A percentile compares a stretch with the other conserved stretches of the same genome.
These are phyloP conservation scores for Mythimna lalbum DNA, from an alignment of 2,888 invertebrate species.

Conservation along the genomic window DNA sequence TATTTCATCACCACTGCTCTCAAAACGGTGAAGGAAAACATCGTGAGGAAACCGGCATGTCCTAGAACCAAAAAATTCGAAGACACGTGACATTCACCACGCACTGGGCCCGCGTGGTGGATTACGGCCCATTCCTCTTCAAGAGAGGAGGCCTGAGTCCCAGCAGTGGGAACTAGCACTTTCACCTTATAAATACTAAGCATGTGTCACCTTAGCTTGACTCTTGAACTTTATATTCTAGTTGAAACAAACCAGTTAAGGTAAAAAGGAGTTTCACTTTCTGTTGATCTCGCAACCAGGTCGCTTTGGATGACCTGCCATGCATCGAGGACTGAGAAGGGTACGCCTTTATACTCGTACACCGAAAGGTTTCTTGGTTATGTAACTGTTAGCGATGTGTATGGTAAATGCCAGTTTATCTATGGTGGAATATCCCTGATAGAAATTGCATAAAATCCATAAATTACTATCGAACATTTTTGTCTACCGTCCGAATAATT, in stretches of 20 bases:
- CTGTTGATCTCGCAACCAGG: slow-evolving; percentile 4
- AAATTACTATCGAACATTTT: background rate
- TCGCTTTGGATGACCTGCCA: slow-evolving; percentile 3
- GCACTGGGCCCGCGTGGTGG: too few relatives aligned
- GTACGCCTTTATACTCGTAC: background rate
- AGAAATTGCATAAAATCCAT: background rate
- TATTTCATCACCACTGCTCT: too few relatives aligned
- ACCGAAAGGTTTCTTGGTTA: background rate
- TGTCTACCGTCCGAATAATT: background rate
- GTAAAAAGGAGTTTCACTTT: slow-evolving; percentile 19
- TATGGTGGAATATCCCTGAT: background rate
- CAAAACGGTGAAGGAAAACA: too few relatives aligned
- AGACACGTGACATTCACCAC: too few relatives aligned
- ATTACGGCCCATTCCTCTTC: too few relatives aligned
- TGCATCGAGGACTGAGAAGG: background rate
- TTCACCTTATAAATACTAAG: background rate
- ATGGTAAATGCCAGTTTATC: background rate
- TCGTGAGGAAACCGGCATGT: too few relatives aligned
- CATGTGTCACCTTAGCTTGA: background rate
- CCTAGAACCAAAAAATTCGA: too few relatives aligned
- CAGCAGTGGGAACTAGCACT: too few relatives aligned
- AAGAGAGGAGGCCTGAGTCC: too few relatives aligned
- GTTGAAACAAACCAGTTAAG: background rate
- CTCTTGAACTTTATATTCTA: slow-evolving; percentile 17
- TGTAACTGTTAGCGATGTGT: background rate